These are phyloP conservation scores for Prolemur simus DNA, from an alignment of 2,113 vertebrate genomes.

Conservation along the genomic window DNA sequence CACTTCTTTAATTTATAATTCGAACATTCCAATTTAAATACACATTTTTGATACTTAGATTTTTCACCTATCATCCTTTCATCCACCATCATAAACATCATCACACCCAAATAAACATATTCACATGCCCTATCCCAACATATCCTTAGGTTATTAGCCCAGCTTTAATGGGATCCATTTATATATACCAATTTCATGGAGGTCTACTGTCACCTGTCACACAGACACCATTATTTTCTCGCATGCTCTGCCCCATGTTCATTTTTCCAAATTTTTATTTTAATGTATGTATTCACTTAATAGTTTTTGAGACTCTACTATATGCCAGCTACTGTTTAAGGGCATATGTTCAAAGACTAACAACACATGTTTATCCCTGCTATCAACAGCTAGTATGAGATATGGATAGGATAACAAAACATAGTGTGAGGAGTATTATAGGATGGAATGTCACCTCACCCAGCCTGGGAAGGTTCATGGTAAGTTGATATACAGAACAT, in stretches of 20 bases:
- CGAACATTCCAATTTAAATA: not conserved
- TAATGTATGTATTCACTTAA: not conserved
- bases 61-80: not conserved
- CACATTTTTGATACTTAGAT: not conserved
- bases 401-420: not conserved
- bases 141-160: not conserved
- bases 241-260: not conserved
- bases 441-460: not conserved
- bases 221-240: not conserved
- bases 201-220: not conserved
- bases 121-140: too few relatives aligned
- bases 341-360: not conserved
- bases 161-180: not conserved
- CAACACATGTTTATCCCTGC: not conserved
- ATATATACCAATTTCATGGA: not conserved
- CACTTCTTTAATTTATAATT: not conserved
- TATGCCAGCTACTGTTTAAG: not conserved
- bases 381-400: not conserved
- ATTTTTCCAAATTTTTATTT: not conserved
- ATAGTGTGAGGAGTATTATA: not conserved
- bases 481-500: not conserved
- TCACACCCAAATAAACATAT: too few relatives aligned
- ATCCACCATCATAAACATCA: not conserved
- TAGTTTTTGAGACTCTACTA: not conserved
- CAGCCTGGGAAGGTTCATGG: not conserved